Evolutionary conservation across 1,140 invertebrate genomes (phyloP).

Genomic region (Harpegnathos saltator): DNA sequence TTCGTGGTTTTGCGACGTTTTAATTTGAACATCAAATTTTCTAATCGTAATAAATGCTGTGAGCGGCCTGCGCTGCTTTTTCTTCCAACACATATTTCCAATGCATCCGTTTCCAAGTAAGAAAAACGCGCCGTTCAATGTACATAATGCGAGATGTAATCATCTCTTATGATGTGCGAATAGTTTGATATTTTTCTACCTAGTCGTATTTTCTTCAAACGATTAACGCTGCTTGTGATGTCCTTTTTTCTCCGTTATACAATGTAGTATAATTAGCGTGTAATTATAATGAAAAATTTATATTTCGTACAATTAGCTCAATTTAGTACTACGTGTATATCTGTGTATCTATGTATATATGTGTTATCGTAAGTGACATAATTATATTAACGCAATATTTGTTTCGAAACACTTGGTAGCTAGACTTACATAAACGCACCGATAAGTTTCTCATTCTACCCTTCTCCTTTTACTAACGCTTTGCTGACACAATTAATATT

Average conservation of each 20-base stretch:
- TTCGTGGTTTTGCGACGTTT: not conserved
- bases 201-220: not conserved
- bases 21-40: too few relatives aligned
- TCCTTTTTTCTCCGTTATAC: too few relatives aligned
- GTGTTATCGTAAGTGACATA: conserved; percentile 16
- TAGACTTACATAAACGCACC: not conserved
- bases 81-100: too few relatives aligned
- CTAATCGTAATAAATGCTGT: too few relatives aligned
- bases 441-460: not conserved
- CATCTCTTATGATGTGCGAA: not conserved
- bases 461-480: not conserved
- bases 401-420: conserved; percentile 19
- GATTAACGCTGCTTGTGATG: not conserved
- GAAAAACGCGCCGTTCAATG: not conserved
- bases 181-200: not conserved
- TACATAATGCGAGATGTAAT: not conserved
- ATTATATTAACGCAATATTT: conserved; percentile 30
- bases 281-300: not conserved
- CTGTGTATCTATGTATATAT: too few relatives aligned
- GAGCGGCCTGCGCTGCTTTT: too few relatives aligned
- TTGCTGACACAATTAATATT: conserved; percentile 13
- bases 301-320: conserved; percentile 6
- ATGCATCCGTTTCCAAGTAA: not conserved
- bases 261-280: not conserved
- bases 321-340: not conserved